Evolutionary conservation across 2,888 invertebrate species (phyloP), one percentile per base, ranked within the genome.

Genomic region (Acleris laterana): DNA sequence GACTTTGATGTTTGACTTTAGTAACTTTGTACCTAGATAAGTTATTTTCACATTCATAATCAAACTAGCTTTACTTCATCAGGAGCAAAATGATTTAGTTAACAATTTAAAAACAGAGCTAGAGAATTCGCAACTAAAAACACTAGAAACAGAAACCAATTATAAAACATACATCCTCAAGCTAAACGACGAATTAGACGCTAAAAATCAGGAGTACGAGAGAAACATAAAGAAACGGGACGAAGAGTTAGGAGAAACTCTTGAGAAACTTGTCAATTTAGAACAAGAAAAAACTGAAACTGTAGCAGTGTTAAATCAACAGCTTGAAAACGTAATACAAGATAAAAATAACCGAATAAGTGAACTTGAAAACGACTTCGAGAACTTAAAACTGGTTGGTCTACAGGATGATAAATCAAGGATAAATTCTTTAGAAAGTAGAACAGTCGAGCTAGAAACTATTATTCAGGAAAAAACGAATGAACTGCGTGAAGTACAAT

Each of bases 31-130:
- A 32, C 32, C 11, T 13, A 38, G 46, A 51, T 60, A 63, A 46
- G 20, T 16, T 50, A 20, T 28, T 56, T 22, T 44, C 44, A 51
- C 58, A 28, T 53, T 13, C 48, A 55, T 63, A 67, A 68, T 68
- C 52, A 70, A 56, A 65, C 56, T 56, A 62, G 58, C 71, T 74
- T 81, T 77, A 76, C 75, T 80, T 72, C 69, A 82, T 77, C 86
- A 90, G 90, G 89, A 85, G 72, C 80, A 80, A 72, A 69, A 69
- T 61, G 74, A 77, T 71, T 71, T 57, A 63, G 78, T 83, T 73
- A 80, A 81, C 63, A 78, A 80, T 71, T 81, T 89, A 71, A 75
- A 83, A 80, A 72, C 72, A 58, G 82, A 89, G 67, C 72, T 88
- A 75, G 79, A 85, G 69, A 75, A 68, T 44, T 75, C 87, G 52